Conservation (phyloP, 2,888 invertebrate genomes). For the Tuberolachnus salignus region DNA sequence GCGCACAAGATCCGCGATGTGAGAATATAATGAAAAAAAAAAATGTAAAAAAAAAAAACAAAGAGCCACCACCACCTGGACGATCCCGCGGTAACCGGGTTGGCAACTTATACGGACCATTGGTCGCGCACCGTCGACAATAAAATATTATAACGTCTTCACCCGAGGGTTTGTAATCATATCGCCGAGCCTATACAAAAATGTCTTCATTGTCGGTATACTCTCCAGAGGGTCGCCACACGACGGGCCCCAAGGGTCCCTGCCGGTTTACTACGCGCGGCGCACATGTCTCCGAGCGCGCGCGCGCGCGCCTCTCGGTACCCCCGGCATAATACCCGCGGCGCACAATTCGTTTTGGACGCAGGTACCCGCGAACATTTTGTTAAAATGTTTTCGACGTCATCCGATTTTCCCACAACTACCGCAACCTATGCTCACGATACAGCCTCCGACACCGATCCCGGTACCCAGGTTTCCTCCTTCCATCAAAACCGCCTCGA, state of each 20-base stretch:
- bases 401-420: too few relatives aligned
- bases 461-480: too few relatives aligned
- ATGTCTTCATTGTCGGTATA: constrained; percentile 37
- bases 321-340: neutral
- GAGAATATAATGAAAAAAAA: constrained; percentile 14
- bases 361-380: too few relatives aligned
- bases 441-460: too few relatives aligned
- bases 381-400: too few relatives aligned
- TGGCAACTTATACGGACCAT: constrained; percentile 39
- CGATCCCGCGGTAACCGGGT: constrained; percentile 28
- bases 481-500: too few relatives aligned
- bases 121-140: constrained; percentile 35
- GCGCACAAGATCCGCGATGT: neutral
- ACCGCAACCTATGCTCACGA: too few relatives aligned
- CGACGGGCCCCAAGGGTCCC: neutral
- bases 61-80: neutral
- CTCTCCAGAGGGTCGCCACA: neutral
- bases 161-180: neutral
- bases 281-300: neutral
- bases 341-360: neutral
- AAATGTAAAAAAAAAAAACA: too few relatives aligned
- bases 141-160: neutral
- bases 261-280: too few relatives aligned
- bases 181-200: too few relatives aligned
- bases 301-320: neutral